Evolutionary conservation across 92 coral and sea anemone species (phyloP).

Genomic region (Bergia puertoricense): DNA sequence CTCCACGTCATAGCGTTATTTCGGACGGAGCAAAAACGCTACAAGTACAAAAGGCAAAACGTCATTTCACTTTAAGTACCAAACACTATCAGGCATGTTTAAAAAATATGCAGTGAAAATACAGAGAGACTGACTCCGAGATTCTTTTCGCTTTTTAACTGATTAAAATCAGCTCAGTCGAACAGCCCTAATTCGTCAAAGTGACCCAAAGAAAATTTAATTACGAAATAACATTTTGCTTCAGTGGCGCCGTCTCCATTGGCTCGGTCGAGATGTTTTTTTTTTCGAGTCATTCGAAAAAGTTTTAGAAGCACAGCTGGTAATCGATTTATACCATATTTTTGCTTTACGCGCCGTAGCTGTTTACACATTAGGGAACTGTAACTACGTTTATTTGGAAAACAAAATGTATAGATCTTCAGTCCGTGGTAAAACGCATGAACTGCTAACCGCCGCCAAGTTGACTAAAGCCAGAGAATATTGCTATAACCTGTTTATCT

Average conservation of each 20-base stretch:
- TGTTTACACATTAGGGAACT: neutral
- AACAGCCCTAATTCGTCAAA: neutral
- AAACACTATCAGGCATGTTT: neutral
- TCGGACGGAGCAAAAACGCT: too few relatives aligned
- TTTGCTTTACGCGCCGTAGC: neutral
- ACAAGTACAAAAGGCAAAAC: too few relatives aligned
- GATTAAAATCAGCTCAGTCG: neutral
- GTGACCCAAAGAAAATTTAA: neutral
- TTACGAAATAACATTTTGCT: neutral
- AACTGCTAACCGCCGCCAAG: neutral
- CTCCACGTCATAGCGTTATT: neutral
- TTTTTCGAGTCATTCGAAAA: neutral
- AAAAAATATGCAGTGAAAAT: neutral
- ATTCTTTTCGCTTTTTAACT: neutral
- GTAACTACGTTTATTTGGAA: neutral
- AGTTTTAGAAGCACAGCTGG: neutral
- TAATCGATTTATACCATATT: neutral
- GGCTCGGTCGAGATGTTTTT: neutral
- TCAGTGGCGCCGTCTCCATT: slow-evolving; percentile 20
- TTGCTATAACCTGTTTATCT: too few relatives aligned
- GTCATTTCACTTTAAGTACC: neutral
- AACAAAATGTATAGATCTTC: neutral
- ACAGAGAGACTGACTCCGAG: neutral
- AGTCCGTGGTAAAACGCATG: neutral
- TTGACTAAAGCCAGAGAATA: neutral